Percentiles rank a stretch among this genome's conserved stretches.
phyloP scores from a whole-genome alignment of 2,797 vertebrate genomes.

The Brachyrhaphis roseni region DNA sequence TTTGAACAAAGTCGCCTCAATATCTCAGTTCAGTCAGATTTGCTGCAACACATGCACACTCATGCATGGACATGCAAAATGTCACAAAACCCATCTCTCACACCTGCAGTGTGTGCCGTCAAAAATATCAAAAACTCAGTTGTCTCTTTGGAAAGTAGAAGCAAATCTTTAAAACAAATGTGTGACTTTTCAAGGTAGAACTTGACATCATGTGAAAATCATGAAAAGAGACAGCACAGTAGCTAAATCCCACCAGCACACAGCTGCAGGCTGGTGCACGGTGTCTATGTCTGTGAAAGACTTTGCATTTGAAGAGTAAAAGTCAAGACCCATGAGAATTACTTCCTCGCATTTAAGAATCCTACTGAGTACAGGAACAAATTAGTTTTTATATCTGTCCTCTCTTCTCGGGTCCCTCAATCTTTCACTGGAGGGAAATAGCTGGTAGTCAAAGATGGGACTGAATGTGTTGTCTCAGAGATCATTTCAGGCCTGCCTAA shows the following conservation, averaged over 20 bases:
- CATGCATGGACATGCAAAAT: background rate
- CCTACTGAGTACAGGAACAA: slow-evolving; percentile 57
- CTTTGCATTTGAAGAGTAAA: slow-evolving; percentile 45
- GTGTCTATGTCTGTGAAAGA: slow-evolving; percentile 29
- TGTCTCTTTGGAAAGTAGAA: background rate
- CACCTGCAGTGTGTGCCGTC: background rate
- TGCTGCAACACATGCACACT: background rate
- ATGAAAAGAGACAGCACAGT: slow-evolving; percentile 3
- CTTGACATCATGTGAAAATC: slow-evolving; percentile 7
- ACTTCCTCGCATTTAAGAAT: slow-evolving; percentile 61
- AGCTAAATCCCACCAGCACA: slow-evolving; percentile 20
- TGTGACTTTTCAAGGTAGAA: background rate
- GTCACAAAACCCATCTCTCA: background rate
- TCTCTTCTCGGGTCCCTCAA: slow-evolving; percentile 46
- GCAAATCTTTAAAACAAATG: background rate
- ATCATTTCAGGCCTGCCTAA: slow-evolving; percentile 55
- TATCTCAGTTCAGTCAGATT: background rate
- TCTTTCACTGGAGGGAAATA: slow-evolving; percentile 45
- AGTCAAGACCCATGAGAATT: slow-evolving; percentile 40
- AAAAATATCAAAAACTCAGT: background rate
- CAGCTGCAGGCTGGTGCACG: slow-evolving; percentile 9
- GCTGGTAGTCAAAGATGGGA: slow-evolving; percentile 44
- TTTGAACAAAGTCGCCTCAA: background rate
- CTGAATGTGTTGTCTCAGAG: slow-evolving; percentile 43
- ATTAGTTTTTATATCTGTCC: slow-evolving; percentile 66